Base-by-base conservation (phyloP, 2,113 vertebrate genomes). In the Todiramphus chloris region DNA sequence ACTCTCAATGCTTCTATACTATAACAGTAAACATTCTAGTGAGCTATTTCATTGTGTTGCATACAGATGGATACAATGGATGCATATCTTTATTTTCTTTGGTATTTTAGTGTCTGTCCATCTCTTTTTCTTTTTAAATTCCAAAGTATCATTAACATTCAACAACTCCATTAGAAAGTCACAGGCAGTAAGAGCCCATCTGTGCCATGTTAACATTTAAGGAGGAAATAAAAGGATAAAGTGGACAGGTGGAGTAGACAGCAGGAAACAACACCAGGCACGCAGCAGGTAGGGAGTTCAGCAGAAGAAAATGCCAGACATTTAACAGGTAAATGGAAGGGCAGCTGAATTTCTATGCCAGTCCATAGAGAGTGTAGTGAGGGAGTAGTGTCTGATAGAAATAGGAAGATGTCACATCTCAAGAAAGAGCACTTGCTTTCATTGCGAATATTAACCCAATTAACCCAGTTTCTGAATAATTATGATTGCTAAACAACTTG, bases 171-270 rank as follows among this genome's bases (percentile, higher is more conserved):
- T 93, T 94, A 94, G 87, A 95, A 94, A 94, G 96, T 96, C 96
- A 94, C 68, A 95, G 79, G 92, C 93, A 93, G 82, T 93, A 93
- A 96, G 84, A 86, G 82, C 46, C 94, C 89, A 94, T 96, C 95
- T 97, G 91, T 94, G 95, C 83, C 91, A 77, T 94, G 96, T 95
- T 96, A 95, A 74, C 96, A 90, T 94, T 96, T 96, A 95, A 95
- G 89, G 93, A 96, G 91, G 94, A 95, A 94, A 96, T 95, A 95
- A 96, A 97, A 95, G 87, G 92, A 68, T 96, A 94, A 97, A 97
- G 78, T 84, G 94, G 96, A 93, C 96, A 96, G 95, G 93, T 92
- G 93, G 96, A 96, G 88, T 63, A 95, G 93, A 89, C 89, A 97
- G 96, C 94, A 84, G 91, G 96, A 96, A 92, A 84, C 35, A 81